Base-by-base conservation (phyloP, 2,113 vertebrate species). In the Peromyscus californicus region DNA sequence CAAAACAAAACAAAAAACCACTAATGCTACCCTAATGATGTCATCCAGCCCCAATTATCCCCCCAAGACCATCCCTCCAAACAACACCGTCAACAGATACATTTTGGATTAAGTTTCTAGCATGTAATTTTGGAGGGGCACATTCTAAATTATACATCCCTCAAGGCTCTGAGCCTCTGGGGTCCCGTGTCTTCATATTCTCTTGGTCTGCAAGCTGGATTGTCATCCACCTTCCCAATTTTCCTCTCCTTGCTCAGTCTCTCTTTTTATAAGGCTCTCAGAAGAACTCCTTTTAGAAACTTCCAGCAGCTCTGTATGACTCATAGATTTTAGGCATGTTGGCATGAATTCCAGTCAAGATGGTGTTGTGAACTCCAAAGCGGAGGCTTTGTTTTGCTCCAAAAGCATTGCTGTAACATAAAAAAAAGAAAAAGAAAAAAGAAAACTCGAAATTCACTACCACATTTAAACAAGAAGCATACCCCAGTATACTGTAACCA, bases 251-350 rank as follows among this genome's bases (percentile, higher is more conserved):
- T 45, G 61, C 42, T 85, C 57, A 80, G 26, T 6, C 33, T 31
- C 42, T 93, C 70, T 95, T 84, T 51, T 78, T 84, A 45, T 4
- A 48, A 48, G 59, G 42, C 85, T 76, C 85, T 93, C 54, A 7
- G 26, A 63, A 82, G 70, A 89, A 91, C 59, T 89, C 78, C 75
- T 91, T 95, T 89, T 79, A 57, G 67, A 93, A 88, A 65, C 54
- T 94, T 91, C 51, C 86, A 94, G 76, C 39, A 95, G 86, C 42
- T 96, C 91, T 78, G 15, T 63, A 76, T 89, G 93, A 86, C 36
- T 91, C 72, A 63, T 87, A 91, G 48, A 72, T 96, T 95, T 93
- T 89, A 93, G 39, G 90, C 96, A 79, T 33, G 75, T 93, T 63
- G 82, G 45, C 65, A 76, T 86, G 54, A 86, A 91, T 95, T 96